Conservation (phyloP, 1,140 invertebrate species). For the Pissodes strobi region DNA sequence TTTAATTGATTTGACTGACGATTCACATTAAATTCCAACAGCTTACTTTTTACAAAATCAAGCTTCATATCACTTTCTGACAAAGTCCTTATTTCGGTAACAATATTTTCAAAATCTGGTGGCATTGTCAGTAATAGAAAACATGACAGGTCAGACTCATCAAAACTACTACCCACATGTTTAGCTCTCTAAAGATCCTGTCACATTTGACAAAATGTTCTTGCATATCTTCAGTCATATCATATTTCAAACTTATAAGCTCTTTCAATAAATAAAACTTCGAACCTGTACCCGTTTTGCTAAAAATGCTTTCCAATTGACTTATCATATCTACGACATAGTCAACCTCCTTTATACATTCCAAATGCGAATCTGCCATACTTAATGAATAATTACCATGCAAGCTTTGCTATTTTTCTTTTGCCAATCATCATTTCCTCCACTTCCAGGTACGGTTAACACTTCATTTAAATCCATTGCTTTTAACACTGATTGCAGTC, state of each 20-base stretch:
- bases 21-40: conserved; percentile 19
- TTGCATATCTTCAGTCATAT: too few species aligned
- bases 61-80: conserved; percentile 19
- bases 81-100: conserved; percentile 28
- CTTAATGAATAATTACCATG: background rate
- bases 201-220: conserved; percentile 30
- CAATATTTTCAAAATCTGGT: conserved; percentile 25
- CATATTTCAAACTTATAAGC: too few species aligned
- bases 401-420: too few species aligned
- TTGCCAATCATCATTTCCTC: too few species aligned
- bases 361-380: too few species aligned
- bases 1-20: background rate
- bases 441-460: too few species aligned
- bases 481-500: too few species aligned
- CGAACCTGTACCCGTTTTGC: background rate
- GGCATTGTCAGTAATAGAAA: conserved; percentile 30
- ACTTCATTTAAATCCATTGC: too few species aligned
- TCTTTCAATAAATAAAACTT: conserved; percentile 15
- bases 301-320: too few species aligned
- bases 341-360: background rate
- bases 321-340: background rate
- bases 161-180: conserved; percentile 15
- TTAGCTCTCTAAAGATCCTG: conserved; percentile 29
- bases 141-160: conserved; percentile 28
- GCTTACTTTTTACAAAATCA: conserved; percentile 24